phyloP scores from a whole-genome alignment of 2,888 invertebrate genomes.

The Andrena camellia region DNA sequence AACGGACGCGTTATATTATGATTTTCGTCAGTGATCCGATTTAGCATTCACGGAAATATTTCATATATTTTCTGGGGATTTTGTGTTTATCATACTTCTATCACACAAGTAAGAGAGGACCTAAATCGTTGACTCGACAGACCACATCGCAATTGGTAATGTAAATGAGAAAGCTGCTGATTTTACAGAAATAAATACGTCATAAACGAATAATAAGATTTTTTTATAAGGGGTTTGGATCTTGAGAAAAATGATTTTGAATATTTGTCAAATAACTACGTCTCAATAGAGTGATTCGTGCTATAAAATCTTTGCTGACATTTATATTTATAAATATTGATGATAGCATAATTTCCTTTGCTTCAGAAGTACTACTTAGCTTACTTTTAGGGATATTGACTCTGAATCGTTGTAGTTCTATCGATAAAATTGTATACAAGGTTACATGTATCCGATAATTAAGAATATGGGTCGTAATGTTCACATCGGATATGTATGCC shows the following conservation, averaged over 20 bases:
- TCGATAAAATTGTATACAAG: no score
- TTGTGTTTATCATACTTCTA: constrained; percentile 24
- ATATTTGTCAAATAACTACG: not conserved
- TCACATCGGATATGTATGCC: no score
- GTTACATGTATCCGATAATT: no score
- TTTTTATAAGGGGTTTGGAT: not conserved
- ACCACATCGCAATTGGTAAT: no score
- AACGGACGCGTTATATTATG: constrained; percentile 25
- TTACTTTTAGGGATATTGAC: no score
- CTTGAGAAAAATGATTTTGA: not conserved
- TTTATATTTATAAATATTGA: no score
- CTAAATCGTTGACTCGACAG: not conserved
- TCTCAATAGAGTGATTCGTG: not conserved
- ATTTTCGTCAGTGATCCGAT: constrained; percentile 29
- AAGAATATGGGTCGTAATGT: no score
- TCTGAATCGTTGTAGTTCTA: no score
- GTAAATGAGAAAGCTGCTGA: no score
- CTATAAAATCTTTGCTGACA: not conserved
- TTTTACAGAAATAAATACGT: not conserved
- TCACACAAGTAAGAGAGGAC: constrained; percentile 10
- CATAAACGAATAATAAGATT: not conserved
- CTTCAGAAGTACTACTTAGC: no score
- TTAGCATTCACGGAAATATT: constrained; percentile 30
- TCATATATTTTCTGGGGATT: constrained; percentile 31
- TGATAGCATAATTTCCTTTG: no score